Conservation (phyloP, 1,140 invertebrate genomes). For the Formica exsecta region DNA sequence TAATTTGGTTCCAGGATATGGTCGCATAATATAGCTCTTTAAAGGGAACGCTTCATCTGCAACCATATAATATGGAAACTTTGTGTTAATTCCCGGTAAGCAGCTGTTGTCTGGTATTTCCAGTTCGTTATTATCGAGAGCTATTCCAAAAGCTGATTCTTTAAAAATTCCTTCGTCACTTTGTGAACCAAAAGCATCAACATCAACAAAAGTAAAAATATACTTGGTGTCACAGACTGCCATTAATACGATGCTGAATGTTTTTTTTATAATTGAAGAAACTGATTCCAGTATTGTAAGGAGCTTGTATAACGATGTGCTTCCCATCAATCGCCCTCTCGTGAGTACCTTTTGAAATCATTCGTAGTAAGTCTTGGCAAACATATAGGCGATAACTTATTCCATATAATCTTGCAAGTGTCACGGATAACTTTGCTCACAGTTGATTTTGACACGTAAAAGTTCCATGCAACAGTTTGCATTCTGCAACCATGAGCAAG, state of each 20-base stretch:
- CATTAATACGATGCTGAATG: conserved; percentile 3
- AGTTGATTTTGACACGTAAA: too few species aligned
- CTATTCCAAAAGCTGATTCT: neutral
- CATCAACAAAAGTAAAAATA: neutral
- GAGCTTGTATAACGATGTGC: too few species aligned
- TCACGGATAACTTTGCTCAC: too few species aligned
- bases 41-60: conserved; percentile 1
- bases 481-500: too few species aligned
- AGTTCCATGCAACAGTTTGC: too few species aligned
- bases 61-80: neutral
- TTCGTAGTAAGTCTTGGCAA: too few species aligned
- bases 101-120: neutral
- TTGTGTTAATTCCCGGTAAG: neutral
- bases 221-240: neutral
- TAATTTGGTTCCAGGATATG: neutral
- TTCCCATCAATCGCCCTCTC: too few species aligned
- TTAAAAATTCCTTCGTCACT: neutral
- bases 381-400: conserved; percentile 14
- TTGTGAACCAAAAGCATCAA: conserved; percentile 7
- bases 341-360: too few species aligned
- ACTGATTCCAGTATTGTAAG: too few species aligned
- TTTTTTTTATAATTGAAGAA: conserved; percentile 21
- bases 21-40: conserved; percentile 6
- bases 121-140: neutral
- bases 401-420: too few species aligned